phyloP scores from a whole-genome alignment of 1,140 invertebrate species.

The Limonius californicus region DNA sequence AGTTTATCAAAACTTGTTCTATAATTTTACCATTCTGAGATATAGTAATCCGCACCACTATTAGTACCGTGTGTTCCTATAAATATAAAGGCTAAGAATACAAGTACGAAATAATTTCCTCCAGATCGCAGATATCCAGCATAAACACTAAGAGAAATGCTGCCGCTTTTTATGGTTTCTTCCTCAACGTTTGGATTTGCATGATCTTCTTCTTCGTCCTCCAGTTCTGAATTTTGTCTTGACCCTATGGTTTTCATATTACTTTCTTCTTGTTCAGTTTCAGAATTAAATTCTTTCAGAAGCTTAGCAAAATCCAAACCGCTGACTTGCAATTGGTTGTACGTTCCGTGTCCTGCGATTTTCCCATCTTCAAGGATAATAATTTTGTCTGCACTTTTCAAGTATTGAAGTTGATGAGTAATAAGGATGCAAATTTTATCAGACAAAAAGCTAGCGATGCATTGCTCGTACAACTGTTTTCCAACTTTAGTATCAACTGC shows the following conservation, averaged over 20 bases:
- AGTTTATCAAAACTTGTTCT: neutral
- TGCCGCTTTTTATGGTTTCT: conserved; percentile 50
- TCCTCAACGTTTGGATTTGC: conserved; percentile 37
- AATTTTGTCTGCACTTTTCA: conserved; percentile 57
- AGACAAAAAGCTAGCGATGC: conserved; percentile 55
- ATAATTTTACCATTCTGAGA: conserved; percentile 59
- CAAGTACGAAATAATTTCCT: conserved; percentile 51
- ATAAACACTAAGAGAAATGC: conserved; percentile 57
- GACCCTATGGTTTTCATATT: conserved; percentile 37
- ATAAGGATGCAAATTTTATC: conserved; percentile 69
- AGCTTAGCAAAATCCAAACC: conserved; percentile 47
- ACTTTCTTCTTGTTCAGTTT: conserved; percentile 46
- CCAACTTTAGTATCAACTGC: conserved; percentile 63
- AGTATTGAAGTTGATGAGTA: conserved; percentile 70
- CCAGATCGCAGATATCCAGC: conserved; percentile 60
- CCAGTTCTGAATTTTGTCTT: conserved; percentile 47
- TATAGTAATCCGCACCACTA: conserved; percentile 64
- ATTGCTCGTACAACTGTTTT: conserved; percentile 59
- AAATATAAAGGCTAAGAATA: conserved; percentile 53
- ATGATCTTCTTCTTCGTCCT: conserved; percentile 43
- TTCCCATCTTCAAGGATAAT: conserved; percentile 50
- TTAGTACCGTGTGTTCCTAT: conserved; percentile 58
- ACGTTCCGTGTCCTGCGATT: conserved; percentile 49
- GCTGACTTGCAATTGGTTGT: conserved; percentile 45
- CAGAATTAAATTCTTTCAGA: conserved; percentile 39